Evolutionary conservation across 2,797 vertebrate genomes (phyloP).

Genomic region (Sylvia borin): DNA sequence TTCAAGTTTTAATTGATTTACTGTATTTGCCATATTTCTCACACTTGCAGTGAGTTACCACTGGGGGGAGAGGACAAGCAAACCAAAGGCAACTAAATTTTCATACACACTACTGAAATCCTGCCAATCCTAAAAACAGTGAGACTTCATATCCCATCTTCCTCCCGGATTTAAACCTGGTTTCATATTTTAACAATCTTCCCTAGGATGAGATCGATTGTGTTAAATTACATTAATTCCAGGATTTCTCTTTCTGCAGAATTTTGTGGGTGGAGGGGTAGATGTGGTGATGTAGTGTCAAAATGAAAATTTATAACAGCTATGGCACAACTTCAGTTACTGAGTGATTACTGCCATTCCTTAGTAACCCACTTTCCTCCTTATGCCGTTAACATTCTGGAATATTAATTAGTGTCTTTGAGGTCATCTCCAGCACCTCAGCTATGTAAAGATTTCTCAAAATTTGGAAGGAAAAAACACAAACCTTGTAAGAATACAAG

Average conservation of each 20-base stretch:
- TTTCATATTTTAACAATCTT: not conserved
- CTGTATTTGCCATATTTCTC: not conserved
- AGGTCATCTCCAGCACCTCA: conserved; percentile 14
- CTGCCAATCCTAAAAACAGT: not conserved
- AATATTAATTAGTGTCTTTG: conserved; percentile 54
- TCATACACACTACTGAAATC: not conserved
- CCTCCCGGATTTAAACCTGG: not conserved
- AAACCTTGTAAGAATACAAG: not conserved
- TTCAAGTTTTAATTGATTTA: not conserved
- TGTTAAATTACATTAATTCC: not conserved
- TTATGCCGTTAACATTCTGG: not conserved
- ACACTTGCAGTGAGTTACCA: not conserved
- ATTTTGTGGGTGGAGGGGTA: not conserved
- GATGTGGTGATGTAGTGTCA: not conserved
- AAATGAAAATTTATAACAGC: not conserved
- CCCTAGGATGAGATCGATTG: not conserved
- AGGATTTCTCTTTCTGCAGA: not conserved
- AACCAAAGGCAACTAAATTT: not conserved
- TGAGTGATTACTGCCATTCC: not conserved
- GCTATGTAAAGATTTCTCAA: conserved; percentile 40
- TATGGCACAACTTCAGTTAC: not conserved
- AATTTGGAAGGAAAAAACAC: not conserved
- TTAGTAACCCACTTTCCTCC: not conserved
- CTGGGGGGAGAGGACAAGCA: not conserved
- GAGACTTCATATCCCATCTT: not conserved